These are phyloP conservation scores for Pelochelys cantorii DNA, from an alignment of 2,797 vertebrate species.

Conservation along the genomic window DNA sequence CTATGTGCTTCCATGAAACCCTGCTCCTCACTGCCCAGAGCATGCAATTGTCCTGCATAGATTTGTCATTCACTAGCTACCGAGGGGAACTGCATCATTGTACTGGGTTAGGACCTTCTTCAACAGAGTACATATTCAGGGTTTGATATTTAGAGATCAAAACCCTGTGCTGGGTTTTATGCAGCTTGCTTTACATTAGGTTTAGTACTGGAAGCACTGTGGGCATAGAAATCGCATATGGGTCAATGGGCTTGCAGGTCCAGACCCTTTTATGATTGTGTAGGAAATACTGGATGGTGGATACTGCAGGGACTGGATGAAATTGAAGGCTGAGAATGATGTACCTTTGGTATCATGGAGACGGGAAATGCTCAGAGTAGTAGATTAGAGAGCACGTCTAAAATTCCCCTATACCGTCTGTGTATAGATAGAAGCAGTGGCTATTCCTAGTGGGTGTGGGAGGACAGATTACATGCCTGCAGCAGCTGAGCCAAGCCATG, in stretches of 20 bases:
- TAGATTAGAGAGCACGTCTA: neutral
- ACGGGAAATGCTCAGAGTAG: neutral
- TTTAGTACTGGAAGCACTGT: neutral
- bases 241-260: neutral
- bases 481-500: neutral
- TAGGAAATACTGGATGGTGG: neutral
- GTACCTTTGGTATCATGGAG: fast-evolving
- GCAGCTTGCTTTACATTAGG: neutral
- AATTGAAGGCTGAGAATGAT: neutral
- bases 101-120: neutral
- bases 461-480: neutral
- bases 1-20: neutral
- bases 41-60: neutral
- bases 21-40: fast-evolving
- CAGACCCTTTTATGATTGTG: fast-evolving
- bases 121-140: fast-evolving
- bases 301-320: neutral
- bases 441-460: neutral
- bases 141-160: neutral
- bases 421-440: neutral
- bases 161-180: fast-evolving
- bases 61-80: neutral
- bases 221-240: neutral
- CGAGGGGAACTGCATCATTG: neutral
- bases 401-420: neutral